Conservation (phyloP, 1,140 invertebrate species). For the Hylaeus volcanicus region DNA sequence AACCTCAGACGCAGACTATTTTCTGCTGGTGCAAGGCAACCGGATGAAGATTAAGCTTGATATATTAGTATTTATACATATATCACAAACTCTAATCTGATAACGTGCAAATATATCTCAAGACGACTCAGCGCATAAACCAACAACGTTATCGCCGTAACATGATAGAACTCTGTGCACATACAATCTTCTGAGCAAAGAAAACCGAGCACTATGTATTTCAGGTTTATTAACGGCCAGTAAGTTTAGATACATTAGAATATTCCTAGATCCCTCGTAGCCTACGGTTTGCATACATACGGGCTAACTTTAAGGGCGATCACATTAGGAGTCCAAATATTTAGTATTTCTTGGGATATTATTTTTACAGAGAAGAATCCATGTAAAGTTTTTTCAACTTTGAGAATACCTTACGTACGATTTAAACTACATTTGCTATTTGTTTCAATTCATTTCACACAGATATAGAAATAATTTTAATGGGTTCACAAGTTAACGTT, state of each 20-base stretch:
- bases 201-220: slow-evolving; percentile 28
- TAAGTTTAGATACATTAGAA: not conserved
- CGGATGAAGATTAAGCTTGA: slow-evolving; percentile 27
- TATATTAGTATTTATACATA: slow-evolving; percentile 40
- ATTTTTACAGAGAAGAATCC: too few species aligned
- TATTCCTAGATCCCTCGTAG: not conserved
- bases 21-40: slow-evolving; percentile 14
- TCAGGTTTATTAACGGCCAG: slow-evolving; percentile 40
- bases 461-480: too few species aligned
- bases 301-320: not conserved
- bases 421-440: too few species aligned
- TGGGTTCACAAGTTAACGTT: too few species aligned
- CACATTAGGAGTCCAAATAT: too few species aligned
- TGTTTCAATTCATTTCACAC: too few species aligned
- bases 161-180: slow-evolving; percentile 25
- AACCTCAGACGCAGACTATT: slow-evolving; percentile 9
- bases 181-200: slow-evolving; percentile 16
- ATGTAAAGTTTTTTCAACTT: too few species aligned
- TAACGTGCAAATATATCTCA: slow-evolving; percentile 45
- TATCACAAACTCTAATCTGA: slow-evolving; percentile 28
- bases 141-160: slow-evolving; percentile 28
- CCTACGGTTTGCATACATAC: not conserved
- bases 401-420: too few species aligned
- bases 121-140: slow-evolving; percentile 27
- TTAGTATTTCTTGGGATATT: too few species aligned